Base-by-base conservation (phyloP, 2,113 vertebrate genomes). In the Microtus pennsylvanicus region DNA sequence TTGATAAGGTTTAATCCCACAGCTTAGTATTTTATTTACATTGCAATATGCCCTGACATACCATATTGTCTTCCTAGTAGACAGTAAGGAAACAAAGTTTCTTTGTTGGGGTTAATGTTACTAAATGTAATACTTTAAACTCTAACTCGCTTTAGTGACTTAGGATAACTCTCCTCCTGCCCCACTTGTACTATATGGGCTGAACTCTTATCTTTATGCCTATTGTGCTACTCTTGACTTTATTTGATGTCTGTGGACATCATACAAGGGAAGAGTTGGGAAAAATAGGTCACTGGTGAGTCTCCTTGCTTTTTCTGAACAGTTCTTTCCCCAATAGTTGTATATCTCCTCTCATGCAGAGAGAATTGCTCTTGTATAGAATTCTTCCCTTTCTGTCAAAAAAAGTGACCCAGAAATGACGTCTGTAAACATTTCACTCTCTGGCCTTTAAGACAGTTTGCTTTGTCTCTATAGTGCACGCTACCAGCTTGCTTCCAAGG, bases 221-320 rank as follows among this genome's bases (percentile, higher is more conserved):
- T 38, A 45, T 33, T 65, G 17, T 74, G 4, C 26, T 70, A 78
- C 70, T 92, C 65, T 76, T 88, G 26, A 90, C 33, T 67, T 92
- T 55, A 70, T 93, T 91, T 70, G 7, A 50, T 93, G 11, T 91
- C 78, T 80, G 24, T 76, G 89, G 85, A 96, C 26, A 85, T 19
- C 69, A 61, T 80, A 19, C 28, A 90, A 88, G n/a, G 35, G 16
- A 67, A 81, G 38, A 81, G 52, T 52, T 97, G 70, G 55, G 42
- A 87, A 96, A 86, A 91, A 93, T 35, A 91, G 78, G 22, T 89
- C 63, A 93, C 89, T 42, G 55, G 52, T 72, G n/a, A 35, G 28
- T 47, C 70, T 86, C 72, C 50, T 93, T 76, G 19, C 55, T 78
- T 96, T 94, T 95, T 55, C 75, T 77, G 42, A 50, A 26, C 28